phyloP scores from a whole-genome alignment of 2,113 vertebrate species.

The Dipodomys ordii region DNA sequence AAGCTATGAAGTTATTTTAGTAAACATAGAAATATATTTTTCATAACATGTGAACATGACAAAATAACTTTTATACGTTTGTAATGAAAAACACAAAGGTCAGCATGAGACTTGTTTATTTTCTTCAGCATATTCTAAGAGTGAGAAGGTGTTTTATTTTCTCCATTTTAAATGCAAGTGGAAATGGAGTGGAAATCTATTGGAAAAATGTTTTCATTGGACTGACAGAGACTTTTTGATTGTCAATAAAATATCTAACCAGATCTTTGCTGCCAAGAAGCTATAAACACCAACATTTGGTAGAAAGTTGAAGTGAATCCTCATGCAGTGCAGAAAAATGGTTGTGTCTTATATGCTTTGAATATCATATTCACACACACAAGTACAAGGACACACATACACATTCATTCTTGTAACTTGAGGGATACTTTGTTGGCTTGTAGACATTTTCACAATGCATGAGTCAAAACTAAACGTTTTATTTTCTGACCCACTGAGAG shows the following conservation, averaged over 20 bases:
- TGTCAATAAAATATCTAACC: slow-evolving; percentile 9
- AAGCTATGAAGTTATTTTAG: slow-evolving; percentile 6
- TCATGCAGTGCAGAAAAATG: not conserved
- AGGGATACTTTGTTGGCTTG: not conserved
- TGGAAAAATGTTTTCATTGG: not conserved
- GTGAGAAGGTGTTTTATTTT: slow-evolving; percentile 43
- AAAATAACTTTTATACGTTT: slow-evolving; percentile 51
- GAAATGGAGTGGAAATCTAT: slow-evolving; percentile 48
- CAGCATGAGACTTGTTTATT: slow-evolving; percentile 40
- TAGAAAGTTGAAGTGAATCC: slow-evolving; percentile 7
- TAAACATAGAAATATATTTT: slow-evolving; percentile 37
- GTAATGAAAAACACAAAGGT: slow-evolving; percentile 48
- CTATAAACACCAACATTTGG: not conserved
- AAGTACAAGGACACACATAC: not conserved
- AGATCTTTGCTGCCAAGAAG: not conserved
- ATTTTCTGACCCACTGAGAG: not conserved
- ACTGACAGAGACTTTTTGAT: not conserved
- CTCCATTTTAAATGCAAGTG: slow-evolving; percentile 39
- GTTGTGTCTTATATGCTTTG: not conserved
- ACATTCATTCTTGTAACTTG: not conserved
- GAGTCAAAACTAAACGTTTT: not conserved
- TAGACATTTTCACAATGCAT: not conserved
- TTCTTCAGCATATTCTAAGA: slow-evolving; percentile 48
- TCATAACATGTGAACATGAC: not conserved
- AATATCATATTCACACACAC: not conserved